Conservation (phyloP, 2,797 vertebrate genomes). For the Rhinogobio ventralis region DNA sequence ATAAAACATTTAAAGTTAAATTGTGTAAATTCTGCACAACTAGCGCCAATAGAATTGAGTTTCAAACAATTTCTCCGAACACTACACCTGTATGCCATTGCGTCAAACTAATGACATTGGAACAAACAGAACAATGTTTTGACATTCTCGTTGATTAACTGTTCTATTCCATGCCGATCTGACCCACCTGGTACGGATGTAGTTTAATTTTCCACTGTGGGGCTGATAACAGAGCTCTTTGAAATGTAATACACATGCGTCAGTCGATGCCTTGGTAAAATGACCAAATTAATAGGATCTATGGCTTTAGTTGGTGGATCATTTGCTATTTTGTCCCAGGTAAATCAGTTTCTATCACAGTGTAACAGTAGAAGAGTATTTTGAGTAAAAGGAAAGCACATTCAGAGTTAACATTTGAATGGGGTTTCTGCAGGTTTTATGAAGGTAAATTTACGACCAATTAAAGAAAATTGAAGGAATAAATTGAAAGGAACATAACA, state of each 20-base stretch:
- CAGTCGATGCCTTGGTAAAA: constrained; percentile 9
- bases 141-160: too few relatives aligned
- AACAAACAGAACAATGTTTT: neutral
- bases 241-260: neutral
- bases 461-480: too few relatives aligned
- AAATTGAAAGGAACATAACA: too few relatives aligned
- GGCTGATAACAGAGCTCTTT: neutral
- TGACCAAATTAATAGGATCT: constrained; percentile 19
- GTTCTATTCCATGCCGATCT: neutral
- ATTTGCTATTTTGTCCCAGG: constrained; percentile 40
- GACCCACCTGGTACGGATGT: neutral
- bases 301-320: constrained; percentile 56
- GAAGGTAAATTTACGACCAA: too few relatives aligned
- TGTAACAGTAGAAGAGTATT: too few relatives aligned
- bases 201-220: neutral
- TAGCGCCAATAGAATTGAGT: neutral
- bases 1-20: neutral
- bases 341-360: too few relatives aligned
- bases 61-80: constrained; percentile 10
- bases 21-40: neutral
- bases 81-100: too few relatives aligned
- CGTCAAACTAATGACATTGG: neutral
- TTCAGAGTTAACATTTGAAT: too few relatives aligned
- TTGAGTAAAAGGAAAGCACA: too few relatives aligned
- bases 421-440: too few relatives aligned